Evolutionary conservation across 2,113 vertebrate species (phyloP), one percentile per base, ranked within the genome.

Genomic region (Ctenodactylus gundi): DNA sequence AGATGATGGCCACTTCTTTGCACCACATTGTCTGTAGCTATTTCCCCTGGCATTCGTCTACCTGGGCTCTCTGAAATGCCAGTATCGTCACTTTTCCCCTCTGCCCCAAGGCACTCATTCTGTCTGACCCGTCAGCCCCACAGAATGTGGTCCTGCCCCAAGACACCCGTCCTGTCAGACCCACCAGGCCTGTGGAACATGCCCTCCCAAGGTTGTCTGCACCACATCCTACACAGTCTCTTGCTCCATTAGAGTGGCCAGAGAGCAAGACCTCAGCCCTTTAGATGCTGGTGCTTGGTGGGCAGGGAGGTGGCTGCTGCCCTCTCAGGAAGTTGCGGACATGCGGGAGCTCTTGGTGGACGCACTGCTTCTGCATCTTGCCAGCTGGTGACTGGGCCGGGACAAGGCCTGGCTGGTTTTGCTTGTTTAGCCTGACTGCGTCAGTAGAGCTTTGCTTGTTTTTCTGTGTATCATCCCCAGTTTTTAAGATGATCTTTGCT

Each of bases 361-460:
- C 3, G 31, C 46, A 57, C 7, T 11, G 11, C 67, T 49, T 36
- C 36, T 70, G 25, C 14, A 75, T 5, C 62, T 25, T 23, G 2
- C 11, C 3, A 34, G 29, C 25, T 68, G 5, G 17, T 53, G n/a
- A 17, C 21, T 21, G 9, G 53, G 25, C 44, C 23, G 1, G 46
- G 21, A 23, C 57, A 44, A 11, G 27, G 49, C 0, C 5, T 57
- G 1, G 4, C 2, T 1, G 0, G 2, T 34, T 13, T 9, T 46
- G 29, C 31, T 60, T 86, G 3, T 4, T 23, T 4, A n/a, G 23
- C 15, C 17, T 14, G 8, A 6, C 15, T 7, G 23, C 53, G 25
- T 91, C 72, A 29, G 25, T 41, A 14, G 18, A 36, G 3, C n/a
- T 25, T 62, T 7, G 4, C 72, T 67, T 23, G 23, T 21, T 70